phyloP scores from a whole-genome alignment of 2,113 vertebrate genomes.

The Archilochus colubris region DNA sequence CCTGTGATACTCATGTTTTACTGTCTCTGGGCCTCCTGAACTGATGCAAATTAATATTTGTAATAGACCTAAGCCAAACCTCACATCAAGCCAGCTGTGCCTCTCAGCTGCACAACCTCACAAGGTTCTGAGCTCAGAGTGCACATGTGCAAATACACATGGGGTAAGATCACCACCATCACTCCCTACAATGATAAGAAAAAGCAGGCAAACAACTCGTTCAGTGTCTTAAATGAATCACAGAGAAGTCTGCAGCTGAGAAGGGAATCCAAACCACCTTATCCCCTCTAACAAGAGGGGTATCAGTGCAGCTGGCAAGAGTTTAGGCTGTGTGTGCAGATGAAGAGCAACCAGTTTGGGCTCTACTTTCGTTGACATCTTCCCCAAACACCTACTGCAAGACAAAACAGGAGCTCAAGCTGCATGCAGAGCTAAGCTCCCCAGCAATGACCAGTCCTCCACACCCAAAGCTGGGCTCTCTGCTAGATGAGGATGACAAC shows the following conservation, averaged over 20 bases:
- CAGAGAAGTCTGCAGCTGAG: background rate
- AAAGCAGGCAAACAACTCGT: background rate
- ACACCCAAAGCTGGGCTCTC: background rate
- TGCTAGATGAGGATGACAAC: background rate
- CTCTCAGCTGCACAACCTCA: background rate
- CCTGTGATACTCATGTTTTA: background rate
- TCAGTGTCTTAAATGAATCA: background rate
- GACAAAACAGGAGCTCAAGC: background rate
- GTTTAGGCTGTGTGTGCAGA: background rate
- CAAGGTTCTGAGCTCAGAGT: background rate
- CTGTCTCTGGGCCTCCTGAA: background rate
- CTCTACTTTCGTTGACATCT: background rate
- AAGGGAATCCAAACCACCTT: background rate
- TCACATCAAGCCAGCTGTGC: background rate
- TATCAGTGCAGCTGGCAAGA: background rate
- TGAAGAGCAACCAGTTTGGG: background rate
- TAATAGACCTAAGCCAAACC: background rate
- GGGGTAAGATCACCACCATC: background rate
- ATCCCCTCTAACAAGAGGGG: background rate
- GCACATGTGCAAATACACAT: background rate
- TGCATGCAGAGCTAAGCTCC: background rate
- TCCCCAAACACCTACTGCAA: background rate
- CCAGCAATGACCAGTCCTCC: background rate
- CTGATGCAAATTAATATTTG: background rate
- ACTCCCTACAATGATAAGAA: background rate